These are phyloP conservation scores for Euwallacea fornicatus DNA, from an alignment of 1,140 invertebrate species.

Conservation along the genomic window DNA sequence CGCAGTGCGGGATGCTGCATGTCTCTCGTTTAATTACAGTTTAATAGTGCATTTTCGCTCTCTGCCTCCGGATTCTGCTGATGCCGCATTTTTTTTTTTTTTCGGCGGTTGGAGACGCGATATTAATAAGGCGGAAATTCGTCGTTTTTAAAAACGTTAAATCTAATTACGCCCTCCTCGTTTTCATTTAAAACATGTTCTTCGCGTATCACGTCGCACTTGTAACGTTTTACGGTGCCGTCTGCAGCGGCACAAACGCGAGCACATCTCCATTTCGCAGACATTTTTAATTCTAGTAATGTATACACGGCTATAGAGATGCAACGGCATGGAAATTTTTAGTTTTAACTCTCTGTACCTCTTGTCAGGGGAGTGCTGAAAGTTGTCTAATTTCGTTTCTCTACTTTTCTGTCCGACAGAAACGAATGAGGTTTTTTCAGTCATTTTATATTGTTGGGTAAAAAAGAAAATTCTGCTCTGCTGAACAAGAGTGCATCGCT, in stretches of 20 bases:
- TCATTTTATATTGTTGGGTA: too few relatives aligned
- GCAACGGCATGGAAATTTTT: constrained; percentile 23
- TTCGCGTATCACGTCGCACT: constrained; percentile 14
- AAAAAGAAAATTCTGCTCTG: too few relatives aligned
- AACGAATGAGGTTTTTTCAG: too few relatives aligned
- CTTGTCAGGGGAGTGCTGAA: background rate
- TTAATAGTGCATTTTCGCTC: constrained; percentile 20
- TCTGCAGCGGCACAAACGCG: constrained; percentile 11
- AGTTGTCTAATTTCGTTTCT: background rate
- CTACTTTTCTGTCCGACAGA: background rate
- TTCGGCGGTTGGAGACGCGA: background rate
- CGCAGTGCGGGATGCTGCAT: constrained; percentile 17
- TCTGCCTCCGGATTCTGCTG: background rate
- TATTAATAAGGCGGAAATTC: too few relatives aligned
- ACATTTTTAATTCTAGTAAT: constrained; percentile 24
- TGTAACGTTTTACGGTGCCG: constrained; percentile 8
- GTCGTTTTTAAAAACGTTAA: background rate
- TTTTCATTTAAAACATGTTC: constrained; percentile 15
- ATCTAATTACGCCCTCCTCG: constrained; percentile 8
- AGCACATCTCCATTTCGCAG: constrained; percentile 17
- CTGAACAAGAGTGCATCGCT: too few relatives aligned
- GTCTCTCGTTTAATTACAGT: constrained; percentile 18
- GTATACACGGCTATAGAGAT: constrained; percentile 12
- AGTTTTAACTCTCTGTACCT: constrained; percentile 8
- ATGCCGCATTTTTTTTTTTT: background rate